Percentiles rank a stretch among this genome's conserved stretches.
Evolutionary conservation across 2,113 vertebrate genomes (phyloP).

Genomic region (Rhinogobius similis): DNA sequence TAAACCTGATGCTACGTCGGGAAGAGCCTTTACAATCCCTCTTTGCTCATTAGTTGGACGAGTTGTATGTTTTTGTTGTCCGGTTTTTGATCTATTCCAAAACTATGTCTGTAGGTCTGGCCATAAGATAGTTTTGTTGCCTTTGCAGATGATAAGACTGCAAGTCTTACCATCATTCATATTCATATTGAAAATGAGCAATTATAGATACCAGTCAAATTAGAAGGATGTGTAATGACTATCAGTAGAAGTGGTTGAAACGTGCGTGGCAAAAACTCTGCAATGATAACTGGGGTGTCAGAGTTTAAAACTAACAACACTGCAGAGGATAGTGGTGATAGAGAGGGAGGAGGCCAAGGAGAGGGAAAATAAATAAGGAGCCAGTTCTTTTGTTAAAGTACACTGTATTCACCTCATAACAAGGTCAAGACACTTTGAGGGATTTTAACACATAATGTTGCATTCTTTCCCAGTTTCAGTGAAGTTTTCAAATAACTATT

Average conservation of each 20-base stretch:
- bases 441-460: background rate
- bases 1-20: background rate
- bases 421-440: background rate
- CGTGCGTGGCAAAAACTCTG: background rate
- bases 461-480: background rate
- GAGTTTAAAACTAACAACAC: background rate
- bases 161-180: too few species aligned
- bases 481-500: too few species aligned
- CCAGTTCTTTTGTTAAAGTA: background rate
- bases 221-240: background rate
- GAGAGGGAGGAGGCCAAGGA: background rate
- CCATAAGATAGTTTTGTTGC: too few species aligned
- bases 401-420: background rate
- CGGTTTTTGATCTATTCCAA: too few species aligned
- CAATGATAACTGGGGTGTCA: background rate
- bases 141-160: too few species aligned
- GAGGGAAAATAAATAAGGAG: background rate
- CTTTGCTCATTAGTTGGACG: background rate
- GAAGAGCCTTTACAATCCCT: background rate
- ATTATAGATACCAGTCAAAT: background rate
- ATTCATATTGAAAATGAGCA: too few species aligned
- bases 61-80: background rate
- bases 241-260: background rate
- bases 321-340: conserved; percentile 6
- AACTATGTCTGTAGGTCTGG: too few species aligned